phyloP scores from a whole-genome alignment of 2,888 invertebrate species.

The Lamellibrachia columna region DNA sequence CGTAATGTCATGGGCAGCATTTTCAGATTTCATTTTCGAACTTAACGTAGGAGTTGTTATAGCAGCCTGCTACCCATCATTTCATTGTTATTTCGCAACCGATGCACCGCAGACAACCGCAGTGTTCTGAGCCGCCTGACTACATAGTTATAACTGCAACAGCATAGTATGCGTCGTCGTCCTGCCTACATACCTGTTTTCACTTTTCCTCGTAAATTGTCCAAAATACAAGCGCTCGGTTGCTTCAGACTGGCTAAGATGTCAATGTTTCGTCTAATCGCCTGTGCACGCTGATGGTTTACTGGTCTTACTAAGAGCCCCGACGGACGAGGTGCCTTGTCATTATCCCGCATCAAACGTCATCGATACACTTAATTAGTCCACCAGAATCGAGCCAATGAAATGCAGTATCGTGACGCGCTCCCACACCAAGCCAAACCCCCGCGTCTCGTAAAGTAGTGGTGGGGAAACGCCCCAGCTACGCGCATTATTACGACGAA shows the following conservation, averaged over 20 bases:
- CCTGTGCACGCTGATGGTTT: background rate
- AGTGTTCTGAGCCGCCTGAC: too few species aligned
- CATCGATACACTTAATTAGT: background rate
- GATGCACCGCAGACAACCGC: background rate
- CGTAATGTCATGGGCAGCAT: too few species aligned
- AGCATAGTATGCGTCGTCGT: background rate
- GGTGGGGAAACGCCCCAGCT: background rate
- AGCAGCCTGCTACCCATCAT: background rate
- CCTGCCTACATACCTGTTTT: background rate
- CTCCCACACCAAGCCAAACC: background rate
- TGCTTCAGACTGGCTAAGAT: background rate
- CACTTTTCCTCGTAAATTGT: background rate
- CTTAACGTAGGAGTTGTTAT: background rate
- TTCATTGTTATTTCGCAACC: background rate
- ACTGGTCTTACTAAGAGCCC: background rate
- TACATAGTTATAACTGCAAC: too few species aligned
- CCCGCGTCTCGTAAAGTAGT: background rate
- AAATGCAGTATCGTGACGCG: background rate
- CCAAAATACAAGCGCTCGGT: background rate
- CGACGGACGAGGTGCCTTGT: background rate
- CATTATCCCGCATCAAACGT: background rate
- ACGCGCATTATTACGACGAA: background rate
- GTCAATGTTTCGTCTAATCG: background rate
- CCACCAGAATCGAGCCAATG: background rate
- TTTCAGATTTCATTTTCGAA: background rate